phyloP scores from a whole-genome alignment of 2,888 invertebrate species.

The Crepidodera aurea region DNA sequence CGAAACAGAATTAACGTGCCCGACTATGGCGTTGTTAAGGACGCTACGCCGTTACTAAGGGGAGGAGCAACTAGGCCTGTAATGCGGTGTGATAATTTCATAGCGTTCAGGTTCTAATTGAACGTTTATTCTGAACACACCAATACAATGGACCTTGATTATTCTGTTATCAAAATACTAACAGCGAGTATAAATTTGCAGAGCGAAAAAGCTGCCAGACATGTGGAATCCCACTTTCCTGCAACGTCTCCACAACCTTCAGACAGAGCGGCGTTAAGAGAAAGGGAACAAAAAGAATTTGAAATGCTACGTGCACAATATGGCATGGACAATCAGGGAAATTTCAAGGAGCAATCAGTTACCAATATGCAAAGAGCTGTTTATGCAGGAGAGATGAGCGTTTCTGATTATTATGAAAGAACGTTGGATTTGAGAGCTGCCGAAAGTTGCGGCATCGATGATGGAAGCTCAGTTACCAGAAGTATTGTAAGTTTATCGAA shows the following conservation, averaged over 20 bases:
- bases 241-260: constrained; percentile 62
- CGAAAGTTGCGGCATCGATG: constrained; percentile 81
- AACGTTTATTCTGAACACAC: no score
- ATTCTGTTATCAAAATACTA: no score
- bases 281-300: constrained; percentile 82
- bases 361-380: constrained; percentile 84
- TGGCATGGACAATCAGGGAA: constrained; percentile 87
- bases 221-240: constrained; percentile 85
- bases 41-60: no score
- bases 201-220: constrained; percentile 76
- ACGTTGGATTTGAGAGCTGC: constrained; percentile 79
- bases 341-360: constrained; percentile 77
- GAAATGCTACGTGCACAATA: constrained; percentile 83
- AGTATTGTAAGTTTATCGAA: constrained; percentile 63
- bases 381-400: constrained; percentile 84
- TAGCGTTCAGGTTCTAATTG: no score
- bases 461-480: constrained; percentile 81
- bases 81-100: no score
- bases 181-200: constrained; percentile 43
- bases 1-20: no score
- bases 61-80: no score
- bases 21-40: no score
- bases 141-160: no score
- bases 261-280: constrained; percentile 73
- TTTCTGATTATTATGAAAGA: constrained; percentile 85